Conservation (phyloP, 2,888 invertebrate species). For the Drosophila parthenogenetica region DNA sequence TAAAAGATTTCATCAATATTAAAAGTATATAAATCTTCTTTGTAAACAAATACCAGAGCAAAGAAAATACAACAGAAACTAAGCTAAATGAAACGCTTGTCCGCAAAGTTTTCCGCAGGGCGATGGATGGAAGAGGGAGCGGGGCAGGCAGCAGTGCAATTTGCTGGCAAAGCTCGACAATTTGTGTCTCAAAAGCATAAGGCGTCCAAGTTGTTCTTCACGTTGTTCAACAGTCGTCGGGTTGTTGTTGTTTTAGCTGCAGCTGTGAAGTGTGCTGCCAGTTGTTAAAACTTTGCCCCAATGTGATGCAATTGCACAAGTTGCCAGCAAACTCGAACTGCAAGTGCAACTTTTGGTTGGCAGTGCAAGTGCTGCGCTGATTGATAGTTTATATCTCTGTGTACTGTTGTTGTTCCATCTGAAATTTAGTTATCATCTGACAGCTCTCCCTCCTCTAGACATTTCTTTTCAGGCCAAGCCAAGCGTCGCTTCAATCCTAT, state of each 20-base stretch:
- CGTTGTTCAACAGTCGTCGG: conserved; percentile 14
- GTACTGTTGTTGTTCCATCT: not conserved
- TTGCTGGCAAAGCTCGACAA: conserved; percentile 70
- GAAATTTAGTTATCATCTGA: conserved; percentile 9
- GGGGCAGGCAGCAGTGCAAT: conserved; percentile 73
- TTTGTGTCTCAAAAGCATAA: conserved; percentile 64
- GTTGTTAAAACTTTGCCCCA: conserved; percentile 45
- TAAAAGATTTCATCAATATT: conserved; percentile 73
- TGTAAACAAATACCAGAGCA: conserved; percentile 21
- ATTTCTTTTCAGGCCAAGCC: not conserved
- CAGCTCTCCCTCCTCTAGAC: conserved; percentile 58
- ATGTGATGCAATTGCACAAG: conserved; percentile 49
- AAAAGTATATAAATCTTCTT: conserved; percentile 42
- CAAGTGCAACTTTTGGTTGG: conserved; percentile 9
- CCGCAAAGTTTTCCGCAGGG: conserved; percentile 36
- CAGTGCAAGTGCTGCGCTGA: conserved; percentile 36
- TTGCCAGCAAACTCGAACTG: conserved; percentile 31
- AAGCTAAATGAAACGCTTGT: conserved; percentile 72
- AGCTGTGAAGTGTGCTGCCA: conserved; percentile 53
- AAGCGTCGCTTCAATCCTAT: not conserved
- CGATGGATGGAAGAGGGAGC: not conserved
- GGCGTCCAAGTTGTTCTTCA: conserved; percentile 35
- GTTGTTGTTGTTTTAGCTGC: conserved; percentile 38
- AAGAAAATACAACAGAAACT: conserved; percentile 16
- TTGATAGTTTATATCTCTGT: conserved; percentile 34